Conservation (phyloP, 1,140 invertebrate species). For the Drosophila seguyi region DNA sequence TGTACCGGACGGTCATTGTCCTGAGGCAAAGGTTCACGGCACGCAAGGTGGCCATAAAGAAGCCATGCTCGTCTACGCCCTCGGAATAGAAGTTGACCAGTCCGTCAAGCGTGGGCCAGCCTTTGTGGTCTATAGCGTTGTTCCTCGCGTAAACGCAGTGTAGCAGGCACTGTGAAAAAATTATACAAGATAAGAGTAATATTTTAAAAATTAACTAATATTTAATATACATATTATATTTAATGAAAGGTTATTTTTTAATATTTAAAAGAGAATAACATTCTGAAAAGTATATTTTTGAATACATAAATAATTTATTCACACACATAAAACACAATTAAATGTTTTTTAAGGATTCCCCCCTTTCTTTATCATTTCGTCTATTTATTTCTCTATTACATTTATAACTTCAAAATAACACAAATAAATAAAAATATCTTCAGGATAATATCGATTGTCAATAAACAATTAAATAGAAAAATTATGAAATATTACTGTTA, state of each 20-base stretch:
- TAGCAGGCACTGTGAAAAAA: constrained; percentile 71
- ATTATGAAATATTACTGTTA: not conserved
- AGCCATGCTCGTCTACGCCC: constrained; percentile 89
- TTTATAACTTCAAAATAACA: too few relatives aligned
- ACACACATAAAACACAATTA: too few relatives aligned
- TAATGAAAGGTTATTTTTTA: too few relatives aligned
- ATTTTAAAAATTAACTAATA: not conserved
- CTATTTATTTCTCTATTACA: too few relatives aligned
- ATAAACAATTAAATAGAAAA: not conserved
- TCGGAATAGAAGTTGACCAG: constrained; percentile 89
- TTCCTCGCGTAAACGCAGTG: constrained; percentile 84
- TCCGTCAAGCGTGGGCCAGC: constrained; percentile 89
- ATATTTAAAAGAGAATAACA: too few relatives aligned
- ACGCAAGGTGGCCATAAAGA: constrained; percentile 89
- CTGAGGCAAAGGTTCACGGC: constrained; percentile 89
- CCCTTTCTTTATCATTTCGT: too few relatives aligned
- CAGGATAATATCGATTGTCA: not conserved
- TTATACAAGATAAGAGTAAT: not conserved
- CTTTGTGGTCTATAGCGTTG: constrained; percentile 84
- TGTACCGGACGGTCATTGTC: constrained; percentile 85
- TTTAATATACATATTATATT: too few relatives aligned
- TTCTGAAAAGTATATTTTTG: too few relatives aligned
- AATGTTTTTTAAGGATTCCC: too few relatives aligned
- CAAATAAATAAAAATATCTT: too few relatives aligned
- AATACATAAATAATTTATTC: too few relatives aligned